phyloP scores from a whole-genome alignment of 2,113 vertebrate species.

The Oreochromis tanganicae region DNA sequence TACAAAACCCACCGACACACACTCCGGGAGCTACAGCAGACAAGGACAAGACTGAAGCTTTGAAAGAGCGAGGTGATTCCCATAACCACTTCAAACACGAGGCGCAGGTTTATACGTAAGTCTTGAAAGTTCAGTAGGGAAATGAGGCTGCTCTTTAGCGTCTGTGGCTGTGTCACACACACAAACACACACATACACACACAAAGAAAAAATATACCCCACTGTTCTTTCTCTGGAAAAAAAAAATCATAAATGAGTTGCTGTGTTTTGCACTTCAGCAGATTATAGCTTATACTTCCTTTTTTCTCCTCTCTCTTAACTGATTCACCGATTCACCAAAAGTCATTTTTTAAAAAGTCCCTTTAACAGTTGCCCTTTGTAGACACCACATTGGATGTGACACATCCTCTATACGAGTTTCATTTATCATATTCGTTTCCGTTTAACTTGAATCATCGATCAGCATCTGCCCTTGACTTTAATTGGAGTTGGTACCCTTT shows the following conservation, averaged over 20 bases:
- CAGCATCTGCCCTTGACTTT: not conserved
- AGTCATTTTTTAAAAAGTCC: conserved; percentile 16
- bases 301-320: not conserved
- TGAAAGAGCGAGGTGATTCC: conserved; percentile 59
- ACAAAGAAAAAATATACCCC: not conserved
- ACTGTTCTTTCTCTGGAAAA: conserved; percentile 1
- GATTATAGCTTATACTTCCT: not conserved
- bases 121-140: not conserved
- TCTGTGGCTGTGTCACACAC: not conserved
- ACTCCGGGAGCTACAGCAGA: not conserved
- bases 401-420: conserved; percentile 40
- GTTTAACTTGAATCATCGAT: not conserved
- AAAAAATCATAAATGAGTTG: not conserved
- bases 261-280: not conserved
- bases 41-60: conserved; percentile 20
- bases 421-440: conserved; percentile 15
- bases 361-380: conserved; percentile 12
- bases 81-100: conserved; percentile 64
- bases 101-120: not conserved
- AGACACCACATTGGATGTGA: conserved; percentile 27
- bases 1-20: conserved; percentile 40
- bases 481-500: not conserved
- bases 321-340: not conserved
- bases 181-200: not conserved
- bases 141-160: not conserved